These are phyloP conservation scores for Galleria mellonella DNA, from an alignment of 1,140 invertebrate species.

Conservation along the genomic window DNA sequence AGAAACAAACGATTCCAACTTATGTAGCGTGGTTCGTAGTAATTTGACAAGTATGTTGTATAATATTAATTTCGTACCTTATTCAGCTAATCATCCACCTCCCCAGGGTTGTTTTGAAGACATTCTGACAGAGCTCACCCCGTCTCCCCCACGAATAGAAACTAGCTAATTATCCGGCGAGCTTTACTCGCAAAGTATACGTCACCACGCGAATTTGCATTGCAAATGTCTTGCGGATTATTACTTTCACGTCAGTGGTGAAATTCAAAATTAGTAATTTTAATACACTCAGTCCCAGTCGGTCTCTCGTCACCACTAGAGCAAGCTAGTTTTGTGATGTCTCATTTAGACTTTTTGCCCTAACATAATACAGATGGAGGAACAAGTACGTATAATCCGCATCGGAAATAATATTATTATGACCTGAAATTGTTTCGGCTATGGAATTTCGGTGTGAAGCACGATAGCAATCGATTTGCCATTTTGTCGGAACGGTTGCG, in stretches of 20 bases:
- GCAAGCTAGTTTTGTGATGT: constrained; percentile 51
- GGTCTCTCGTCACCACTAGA: constrained; percentile 53
- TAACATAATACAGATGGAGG: constrained; percentile 42
- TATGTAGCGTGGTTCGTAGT: constrained; percentile 20
- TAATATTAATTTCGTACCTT: neutral
- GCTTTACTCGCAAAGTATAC: constrained; percentile 59
- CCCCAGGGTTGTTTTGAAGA: constrained; percentile 25
- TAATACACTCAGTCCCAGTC: constrained; percentile 69
- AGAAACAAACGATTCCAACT: constrained; percentile 7
- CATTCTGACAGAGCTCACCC: constrained; percentile 37
- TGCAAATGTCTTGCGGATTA: constrained; percentile 70
- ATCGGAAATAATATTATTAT: constrained; percentile 11
- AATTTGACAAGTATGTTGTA: constrained; percentile 8
- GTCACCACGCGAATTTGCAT: constrained; percentile 68
- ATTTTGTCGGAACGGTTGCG: constrained; percentile 36
- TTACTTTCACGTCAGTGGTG: constrained; percentile 65
- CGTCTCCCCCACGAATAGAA: constrained; percentile 62
- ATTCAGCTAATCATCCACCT: constrained; percentile 15
- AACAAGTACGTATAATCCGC: constrained; percentile 55
- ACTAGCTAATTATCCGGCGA: constrained; percentile 69
- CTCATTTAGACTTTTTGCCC: constrained; percentile 20
- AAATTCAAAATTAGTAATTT: constrained; percentile 72
- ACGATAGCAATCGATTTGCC: constrained; percentile 52
- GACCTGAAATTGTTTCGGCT: constrained; percentile 9
- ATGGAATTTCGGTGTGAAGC: constrained; percentile 37